A percentile compares a stretch with the other conserved stretches of the same genome.
Evolutionary conservation across 2,113 vertebrate genomes (phyloP).

Genomic region (Rhynchomys soricoides): DNA sequence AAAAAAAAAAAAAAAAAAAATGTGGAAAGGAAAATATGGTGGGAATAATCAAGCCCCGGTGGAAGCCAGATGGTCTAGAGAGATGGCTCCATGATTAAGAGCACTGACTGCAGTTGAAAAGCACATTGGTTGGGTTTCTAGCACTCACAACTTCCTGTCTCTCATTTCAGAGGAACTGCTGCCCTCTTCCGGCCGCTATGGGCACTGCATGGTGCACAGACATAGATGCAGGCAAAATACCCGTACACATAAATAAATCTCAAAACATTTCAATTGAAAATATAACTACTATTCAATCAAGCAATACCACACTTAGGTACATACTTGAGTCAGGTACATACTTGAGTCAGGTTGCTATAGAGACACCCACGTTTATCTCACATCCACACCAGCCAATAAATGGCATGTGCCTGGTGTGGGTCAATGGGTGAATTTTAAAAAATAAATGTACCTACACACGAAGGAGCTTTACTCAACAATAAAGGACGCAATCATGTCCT

Average conservation of each 20-base stretch:
- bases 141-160: neutral
- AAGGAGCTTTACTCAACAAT: neutral
- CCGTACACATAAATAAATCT: neutral
- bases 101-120: neutral
- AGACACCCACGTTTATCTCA: neutral
- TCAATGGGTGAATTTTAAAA: neutral
- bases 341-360: neutral
- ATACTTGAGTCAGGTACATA: neutral
- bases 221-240: neutral
- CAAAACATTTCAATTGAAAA: neutral
- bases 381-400: neutral
- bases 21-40: neutral
- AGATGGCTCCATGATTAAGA: neutral
- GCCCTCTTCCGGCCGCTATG: neutral
- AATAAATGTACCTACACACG: neutral
- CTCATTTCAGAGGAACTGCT: neutral
- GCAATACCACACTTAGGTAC: no score
- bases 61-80: neutral
- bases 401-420: no score
- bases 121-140: neutral
- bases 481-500: neutral
- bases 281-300: neutral
- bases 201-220: neutral
- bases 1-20: no score
- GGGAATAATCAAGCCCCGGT: neutral